Evolutionary conservation across 2,113 vertebrate genomes (phyloP), one percentile per base, ranked within the genome.

Genomic region (Amblyopsis rosae): DNA sequence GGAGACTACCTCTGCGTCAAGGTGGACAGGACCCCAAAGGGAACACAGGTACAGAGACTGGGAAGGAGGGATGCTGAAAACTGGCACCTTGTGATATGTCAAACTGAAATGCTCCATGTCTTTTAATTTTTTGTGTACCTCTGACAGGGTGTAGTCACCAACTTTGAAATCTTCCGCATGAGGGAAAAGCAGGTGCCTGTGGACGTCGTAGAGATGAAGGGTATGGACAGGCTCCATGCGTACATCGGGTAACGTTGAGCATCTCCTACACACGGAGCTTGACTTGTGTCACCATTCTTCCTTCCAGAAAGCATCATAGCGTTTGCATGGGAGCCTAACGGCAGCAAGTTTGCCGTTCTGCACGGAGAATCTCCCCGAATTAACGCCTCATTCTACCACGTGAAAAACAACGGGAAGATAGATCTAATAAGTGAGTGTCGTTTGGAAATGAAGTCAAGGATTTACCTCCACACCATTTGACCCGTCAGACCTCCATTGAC

Each of bases 101-200:
- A 59, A 59, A 59, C 33, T 47, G n/a, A 41, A 70, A 19, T 11
- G 16, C 7, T 49, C 7, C 15, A 9, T 26, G 26, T 12, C 32
- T 3, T 51, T 17, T 32, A 9, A 46, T 1, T n/a, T 3, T 12
- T 69, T 15, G 46, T 53, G 53, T 59, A 16, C 45, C 41, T 19
- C 57, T 70, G 72, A 65, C 83, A 99, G 98, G 98, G 98, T 19
- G 95, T 98, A 57, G 98, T 99, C 80, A 99, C 98, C 88, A 99
- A 99, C 90, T 99, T 99, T 92, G 98, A 99, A 92, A 98, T 99
- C 87, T 99, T 99, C 92, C 90, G 98, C 80, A 99, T 99, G 98
- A 93, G 97, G 77, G 98, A 99, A 85, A 99, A 99, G 61, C 97
- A 99, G 82, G 98, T 99, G 64, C 98, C 98, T 54, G 98, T 99